These are phyloP conservation scores for Athrips mouffetella DNA, from an alignment of 2,888 invertebrate species.

Conservation along the genomic window DNA sequence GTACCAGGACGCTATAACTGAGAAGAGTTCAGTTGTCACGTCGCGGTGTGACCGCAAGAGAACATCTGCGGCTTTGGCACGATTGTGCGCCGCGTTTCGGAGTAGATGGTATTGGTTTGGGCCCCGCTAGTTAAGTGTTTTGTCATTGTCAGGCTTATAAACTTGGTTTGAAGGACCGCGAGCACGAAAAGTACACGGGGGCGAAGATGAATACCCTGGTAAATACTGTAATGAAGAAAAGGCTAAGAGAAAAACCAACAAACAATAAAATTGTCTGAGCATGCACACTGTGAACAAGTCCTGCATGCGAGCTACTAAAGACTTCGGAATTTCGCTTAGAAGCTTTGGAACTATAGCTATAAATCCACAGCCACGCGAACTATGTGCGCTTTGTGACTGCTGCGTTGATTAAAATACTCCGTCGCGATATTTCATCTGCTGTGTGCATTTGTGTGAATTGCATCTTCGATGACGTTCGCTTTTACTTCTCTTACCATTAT, in stretches of 20 bases:
- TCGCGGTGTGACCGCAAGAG: conserved; percentile 5
- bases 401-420: conserved; percentile 8
- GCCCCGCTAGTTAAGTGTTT: background rate
- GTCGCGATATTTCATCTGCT: background rate
- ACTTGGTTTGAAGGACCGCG: no score
- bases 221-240: background rate
- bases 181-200: no score
- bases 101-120: no score
- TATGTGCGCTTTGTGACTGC: conserved; percentile 5
- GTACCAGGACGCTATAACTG: conserved; percentile 7
- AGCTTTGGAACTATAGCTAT: conserved; percentile 14
- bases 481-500: no score
- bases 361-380: conserved; percentile 6
- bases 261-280: background rate
- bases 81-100: conserved; percentile 3
- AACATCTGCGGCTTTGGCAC: conserved; percentile 4
- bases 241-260: background rate
- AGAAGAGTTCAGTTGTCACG: conserved; percentile 10
- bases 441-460: background rate
- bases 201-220: no score
- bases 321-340: no score
- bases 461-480: conserved; percentile 1
- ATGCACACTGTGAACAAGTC: conserved; percentile 5
- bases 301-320: no score
- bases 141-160: background rate